A percentile compares a stretch with the other conserved stretches of the same genome.
phyloP scores from a whole-genome alignment of 2,797 vertebrate species.

The Pipistrellus pipistrellus region DNA sequence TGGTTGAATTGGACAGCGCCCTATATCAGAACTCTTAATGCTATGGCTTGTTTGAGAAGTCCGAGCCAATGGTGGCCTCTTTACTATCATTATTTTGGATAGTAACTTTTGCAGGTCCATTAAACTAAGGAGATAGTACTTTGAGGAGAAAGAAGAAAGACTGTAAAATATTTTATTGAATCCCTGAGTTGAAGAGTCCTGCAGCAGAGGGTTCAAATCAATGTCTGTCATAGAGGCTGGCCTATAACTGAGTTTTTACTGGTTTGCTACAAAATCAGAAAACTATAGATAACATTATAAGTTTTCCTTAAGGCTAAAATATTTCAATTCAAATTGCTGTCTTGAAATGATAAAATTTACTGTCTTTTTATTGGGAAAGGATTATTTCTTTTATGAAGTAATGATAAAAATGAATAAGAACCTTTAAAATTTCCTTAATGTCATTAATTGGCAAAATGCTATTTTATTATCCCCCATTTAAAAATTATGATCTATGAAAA shows the following conservation, averaged over 20 bases:
- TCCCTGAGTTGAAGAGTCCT: neutral
- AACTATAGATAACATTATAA: neutral
- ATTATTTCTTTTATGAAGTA: constrained; percentile 21
- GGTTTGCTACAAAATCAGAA: constrained; percentile 25
- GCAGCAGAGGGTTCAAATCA: neutral
- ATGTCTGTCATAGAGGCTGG: neutral
- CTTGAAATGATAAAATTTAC: neutral
- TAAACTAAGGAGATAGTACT: neutral
- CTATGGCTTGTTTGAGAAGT: neutral
- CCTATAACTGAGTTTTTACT: neutral
- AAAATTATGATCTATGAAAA: neutral
- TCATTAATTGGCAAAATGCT: neutral
- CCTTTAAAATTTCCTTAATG: neutral
- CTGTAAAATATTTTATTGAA: neutral
- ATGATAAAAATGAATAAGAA: neutral
- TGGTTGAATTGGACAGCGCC: neutral
- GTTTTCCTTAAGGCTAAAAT: neutral
- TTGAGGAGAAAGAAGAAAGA: neutral
- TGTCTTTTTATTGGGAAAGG: neutral
- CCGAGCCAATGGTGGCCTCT: neutral
- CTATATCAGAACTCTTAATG: neutral
- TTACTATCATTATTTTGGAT: neutral
- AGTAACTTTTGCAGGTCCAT: neutral
- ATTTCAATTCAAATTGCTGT: neutral
- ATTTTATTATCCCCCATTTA: neutral